Conservation (phyloP, 1,140 invertebrate species). For the Sarcophaga peregrina region DNA sequence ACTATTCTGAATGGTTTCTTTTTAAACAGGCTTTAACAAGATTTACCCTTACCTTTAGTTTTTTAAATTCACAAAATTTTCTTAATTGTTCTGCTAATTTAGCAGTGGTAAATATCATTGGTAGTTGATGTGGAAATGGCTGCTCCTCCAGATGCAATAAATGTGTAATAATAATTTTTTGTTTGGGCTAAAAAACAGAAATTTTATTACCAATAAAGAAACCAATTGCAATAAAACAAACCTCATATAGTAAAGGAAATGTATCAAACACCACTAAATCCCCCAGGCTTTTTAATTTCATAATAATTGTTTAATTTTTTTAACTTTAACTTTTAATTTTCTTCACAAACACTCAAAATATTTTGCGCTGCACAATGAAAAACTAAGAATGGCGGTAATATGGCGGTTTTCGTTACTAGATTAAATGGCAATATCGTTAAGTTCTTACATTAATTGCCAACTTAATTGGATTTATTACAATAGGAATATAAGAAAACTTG, state of each 20-base stretch:
- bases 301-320: neutral
- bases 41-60: neutral
- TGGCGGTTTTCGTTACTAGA: too few species aligned
- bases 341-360: too few species aligned
- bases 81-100: conserved; percentile 17
- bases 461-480: neutral
- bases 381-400: neutral
- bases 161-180: conserved; percentile 41
- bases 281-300: conserved; percentile 42
- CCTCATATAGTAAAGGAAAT: conserved; percentile 30
- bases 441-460: neutral
- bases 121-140: neutral
- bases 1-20: too few species aligned
- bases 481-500: neutral
- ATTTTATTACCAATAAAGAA: neutral
- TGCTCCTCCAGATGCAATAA: conserved; percentile 1
- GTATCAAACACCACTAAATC: conserved; percentile 42
- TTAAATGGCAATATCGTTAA: neutral
- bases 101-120: conserved; percentile 38
- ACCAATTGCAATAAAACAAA: neutral
- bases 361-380: neutral
- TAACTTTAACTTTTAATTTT: neutral
- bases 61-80: conserved; percentile 7
- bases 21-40: too few species aligned
- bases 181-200: conserved; percentile 31